Evolutionary conservation across 1,140 invertebrate genomes (phyloP).

Genomic region (Drosophila albomicans): DNA sequence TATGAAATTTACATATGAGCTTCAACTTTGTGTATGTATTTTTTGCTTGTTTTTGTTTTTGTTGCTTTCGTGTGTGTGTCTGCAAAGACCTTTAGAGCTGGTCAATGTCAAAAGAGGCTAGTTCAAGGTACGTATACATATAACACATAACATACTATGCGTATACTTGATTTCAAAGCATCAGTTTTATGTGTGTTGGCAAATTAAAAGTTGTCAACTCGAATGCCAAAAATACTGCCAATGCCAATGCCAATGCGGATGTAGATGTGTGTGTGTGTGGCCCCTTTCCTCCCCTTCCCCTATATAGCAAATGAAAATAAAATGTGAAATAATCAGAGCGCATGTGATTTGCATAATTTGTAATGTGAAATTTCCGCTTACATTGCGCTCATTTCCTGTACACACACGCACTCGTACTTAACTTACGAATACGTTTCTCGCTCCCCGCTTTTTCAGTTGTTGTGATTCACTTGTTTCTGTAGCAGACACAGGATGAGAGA

Average conservation of each 20-base stretch:
- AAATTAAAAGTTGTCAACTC: constrained; percentile 8
- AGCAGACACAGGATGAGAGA: not conserved
- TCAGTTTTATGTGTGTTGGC: not conserved
- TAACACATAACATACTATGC: not conserved
- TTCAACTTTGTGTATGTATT: not conserved
- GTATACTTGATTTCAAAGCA: not conserved
- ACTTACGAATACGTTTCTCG: constrained; percentile 2
- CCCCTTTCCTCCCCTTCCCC: not conserved
- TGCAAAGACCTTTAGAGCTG: not conserved
- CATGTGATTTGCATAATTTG: constrained; percentile 78
- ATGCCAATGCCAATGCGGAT: not conserved
- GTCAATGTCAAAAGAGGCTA: not conserved
- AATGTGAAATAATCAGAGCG: constrained; percentile 76
- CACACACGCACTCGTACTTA: constrained; percentile 27
- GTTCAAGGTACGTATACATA: not conserved
- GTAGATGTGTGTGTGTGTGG: not conserved
- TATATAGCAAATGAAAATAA: constrained; percentile 51
- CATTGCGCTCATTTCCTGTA: constrained; percentile 75
- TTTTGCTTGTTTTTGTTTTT: not conserved
- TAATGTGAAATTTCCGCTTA: constrained; percentile 77
- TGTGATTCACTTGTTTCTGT: constrained; percentile 33
- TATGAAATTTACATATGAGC: constrained; percentile 2
- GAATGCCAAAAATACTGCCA: not conserved
- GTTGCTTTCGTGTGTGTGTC: not conserved
- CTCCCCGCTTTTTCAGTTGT: not conserved